These are phyloP conservation scores for Lagocephalus sceleratus DNA, from an alignment of 2,797 vertebrate species.

Conservation along the genomic window DNA sequence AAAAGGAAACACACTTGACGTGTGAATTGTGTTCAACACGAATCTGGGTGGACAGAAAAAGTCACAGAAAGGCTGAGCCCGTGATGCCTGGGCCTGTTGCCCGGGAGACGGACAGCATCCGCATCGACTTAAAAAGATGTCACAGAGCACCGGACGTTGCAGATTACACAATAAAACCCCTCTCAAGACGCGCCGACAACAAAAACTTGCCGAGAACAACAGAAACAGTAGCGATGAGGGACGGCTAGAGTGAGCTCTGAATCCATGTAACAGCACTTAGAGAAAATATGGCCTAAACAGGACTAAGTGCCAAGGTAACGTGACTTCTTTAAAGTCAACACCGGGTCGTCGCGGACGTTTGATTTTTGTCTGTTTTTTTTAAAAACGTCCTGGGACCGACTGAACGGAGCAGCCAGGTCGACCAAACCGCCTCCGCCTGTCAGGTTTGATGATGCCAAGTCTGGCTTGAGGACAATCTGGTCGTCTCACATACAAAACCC, in stretches of 20 bases:
- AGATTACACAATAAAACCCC: conserved; percentile 16
- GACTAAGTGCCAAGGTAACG: conserved; percentile 16
- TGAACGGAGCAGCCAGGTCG: too few species aligned
- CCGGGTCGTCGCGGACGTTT: too few species aligned
- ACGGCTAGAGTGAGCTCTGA: conserved; percentile 48
- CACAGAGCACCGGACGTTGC: conserved; percentile 30
- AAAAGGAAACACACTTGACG: background rate
- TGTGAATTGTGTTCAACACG: background rate
- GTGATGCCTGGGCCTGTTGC: conserved; percentile 50
- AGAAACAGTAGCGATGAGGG: conserved; percentile 31
- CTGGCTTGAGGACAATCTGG: conserved; percentile 7
- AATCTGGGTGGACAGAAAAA: conserved; percentile 23
- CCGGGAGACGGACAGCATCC: conserved; percentile 15
- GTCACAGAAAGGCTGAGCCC: conserved; percentile 33
- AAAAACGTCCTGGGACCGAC: too few species aligned
- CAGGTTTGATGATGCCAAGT: conserved; percentile 2
- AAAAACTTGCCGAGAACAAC: conserved; percentile 37
- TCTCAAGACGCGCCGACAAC: conserved; percentile 24
- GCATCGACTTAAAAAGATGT: conserved; percentile 34
- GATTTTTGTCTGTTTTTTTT: too few species aligned
- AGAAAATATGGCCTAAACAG: background rate
- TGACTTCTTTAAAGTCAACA: background rate
- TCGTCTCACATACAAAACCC: too few species aligned
- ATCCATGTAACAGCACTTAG: conserved; percentile 37
- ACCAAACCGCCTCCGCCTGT: conserved; percentile 5